Percentiles rank a stretch among this genome's conserved stretches.
phyloP scores from a whole-genome alignment of 37 sponge, comb jelly and placozoan species.

The Petrosia ficiformis region DNA sequence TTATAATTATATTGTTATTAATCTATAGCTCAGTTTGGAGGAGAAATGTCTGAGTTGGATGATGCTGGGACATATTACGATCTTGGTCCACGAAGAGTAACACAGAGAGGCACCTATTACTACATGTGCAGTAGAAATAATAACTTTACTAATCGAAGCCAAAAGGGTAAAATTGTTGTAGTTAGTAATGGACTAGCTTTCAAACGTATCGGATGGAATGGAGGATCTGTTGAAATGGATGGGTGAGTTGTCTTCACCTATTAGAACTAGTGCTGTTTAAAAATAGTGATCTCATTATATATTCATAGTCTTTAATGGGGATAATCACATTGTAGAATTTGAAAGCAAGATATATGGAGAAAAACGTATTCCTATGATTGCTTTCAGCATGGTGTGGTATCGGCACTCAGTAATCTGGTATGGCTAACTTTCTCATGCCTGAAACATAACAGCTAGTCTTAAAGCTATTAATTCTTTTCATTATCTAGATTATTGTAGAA shows the following conservation, averaged over 20 bases:
- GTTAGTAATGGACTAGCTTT: not conserved
- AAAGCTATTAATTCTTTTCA: no score
- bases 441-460: no score
- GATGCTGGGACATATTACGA: conserved; percentile 99
- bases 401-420: no score
- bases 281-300: no score
- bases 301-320: no score
- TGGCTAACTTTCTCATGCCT: no score
- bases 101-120: conserved; percentile 73
- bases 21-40: conserved; percentile 78
- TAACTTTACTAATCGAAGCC: conserved; percentile 98
- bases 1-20: not conserved
- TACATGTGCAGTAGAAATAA: conserved; percentile 98
- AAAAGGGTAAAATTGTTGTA: conserved; percentile 89
- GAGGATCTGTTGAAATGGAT: conserved; percentile 27
- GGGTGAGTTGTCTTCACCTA: conserved; percentile 18
- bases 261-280: no score
- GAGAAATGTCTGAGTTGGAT: conserved; percentile 96
- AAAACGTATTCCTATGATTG: no score
- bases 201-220: conserved; percentile 46
- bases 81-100: conserved; percentile 82
- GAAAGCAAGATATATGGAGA: no score
- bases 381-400: no score
- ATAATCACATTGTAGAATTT: no score
- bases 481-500: no score